Evolutionary conservation across 92 coral and sea anemone genomes (phyloP).

Genomic region (Phymanthus crucifer): DNA sequence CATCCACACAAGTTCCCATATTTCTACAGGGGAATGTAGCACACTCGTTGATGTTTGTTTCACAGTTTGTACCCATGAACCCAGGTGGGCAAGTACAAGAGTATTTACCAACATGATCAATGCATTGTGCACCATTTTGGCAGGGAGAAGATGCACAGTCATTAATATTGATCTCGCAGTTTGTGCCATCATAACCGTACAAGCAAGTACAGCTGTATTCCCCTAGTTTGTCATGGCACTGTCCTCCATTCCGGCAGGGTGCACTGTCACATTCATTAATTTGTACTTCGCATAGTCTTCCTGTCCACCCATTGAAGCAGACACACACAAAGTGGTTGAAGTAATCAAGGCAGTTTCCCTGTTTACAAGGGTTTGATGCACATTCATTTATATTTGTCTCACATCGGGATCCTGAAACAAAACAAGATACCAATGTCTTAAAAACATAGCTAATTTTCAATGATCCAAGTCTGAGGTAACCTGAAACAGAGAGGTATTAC

Average conservation of each 20-base stretch:
- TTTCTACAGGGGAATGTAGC: constrained; percentile 49
- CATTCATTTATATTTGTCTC: constrained; percentile 45
- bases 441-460: not conserved
- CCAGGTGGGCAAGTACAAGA: constrained; percentile 65
- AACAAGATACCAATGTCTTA: not conserved
- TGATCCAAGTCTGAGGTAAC: not conserved
- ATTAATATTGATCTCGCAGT: constrained; percentile 68
- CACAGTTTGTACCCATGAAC: constrained; percentile 59
- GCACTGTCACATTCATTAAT: constrained; percentile 48
- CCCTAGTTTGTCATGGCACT: constrained; percentile 54
- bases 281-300: constrained; percentile 23
- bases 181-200: constrained; percentile 60
- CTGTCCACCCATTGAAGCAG: constrained; percentile 35
- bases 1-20: constrained; percentile 76
- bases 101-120: constrained; percentile 51
- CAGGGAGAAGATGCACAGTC: constrained; percentile 69
- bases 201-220: constrained; percentile 61
- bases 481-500: not conserved
- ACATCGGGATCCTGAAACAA: constrained; percentile 32
- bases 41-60: constrained; percentile 63
- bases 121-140: constrained; percentile 66
- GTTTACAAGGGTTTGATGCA: constrained; percentile 37
- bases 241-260: constrained; percentile 75
- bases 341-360: constrained; percentile 40
- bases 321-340: constrained; percentile 30